Base-by-base conservation (phyloP, 2,797 vertebrate species). In the Gambusia yucatana region DNA sequence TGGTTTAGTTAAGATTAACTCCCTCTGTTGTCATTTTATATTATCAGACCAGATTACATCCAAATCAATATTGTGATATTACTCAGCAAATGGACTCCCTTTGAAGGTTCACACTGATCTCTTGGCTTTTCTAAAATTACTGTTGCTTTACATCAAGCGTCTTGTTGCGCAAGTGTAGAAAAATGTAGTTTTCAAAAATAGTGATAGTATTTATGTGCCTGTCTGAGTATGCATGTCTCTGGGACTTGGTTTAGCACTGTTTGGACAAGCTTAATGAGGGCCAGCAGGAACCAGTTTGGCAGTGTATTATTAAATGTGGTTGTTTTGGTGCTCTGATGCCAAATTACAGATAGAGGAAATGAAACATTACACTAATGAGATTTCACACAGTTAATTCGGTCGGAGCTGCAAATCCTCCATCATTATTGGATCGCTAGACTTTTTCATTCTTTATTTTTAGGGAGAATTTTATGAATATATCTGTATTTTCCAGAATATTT, bases 251-350 rank as follows among this genome's bases (percentile, higher is more conserved):
- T 76, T 83, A 73, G 55, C 84, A 76, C 0, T 92, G 93, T 93
- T 92, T 93, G 55, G 90, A 94, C 90, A 86, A 77, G 76, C 78
- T 90, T 81, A 94, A 88, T 93, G 72, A 86, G 80, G 79, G 85
- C 78, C 39, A 79, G 81, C 22, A 78, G 82, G 52, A 92, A 87
- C 80, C 85, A 82, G 67, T 76, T 84, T 71, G 48, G 84, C 87
- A 91, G 82, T 78, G 57, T 92, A 11, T 92, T 88, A 94, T 94
- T 94, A 93, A 89, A 90, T 78, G 86, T 87, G 81, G 73, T 77
- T 76, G 73, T 82, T 87, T 90, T 78, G 63, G 76, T 73, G 84
- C 82, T 25, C 55, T 55, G 73, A 84, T 84, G 72, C 73, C 80
- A 77, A 77, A 86, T 89, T 75, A 83, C 67, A 84, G 77, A 76